A percentile compares a stretch with the other conserved stretches of the same genome.
These are phyloP conservation scores for Triplophysa yarkandensis DNA, from an alignment of 2,797 vertebrate genomes.

Conservation along the genomic window DNA sequence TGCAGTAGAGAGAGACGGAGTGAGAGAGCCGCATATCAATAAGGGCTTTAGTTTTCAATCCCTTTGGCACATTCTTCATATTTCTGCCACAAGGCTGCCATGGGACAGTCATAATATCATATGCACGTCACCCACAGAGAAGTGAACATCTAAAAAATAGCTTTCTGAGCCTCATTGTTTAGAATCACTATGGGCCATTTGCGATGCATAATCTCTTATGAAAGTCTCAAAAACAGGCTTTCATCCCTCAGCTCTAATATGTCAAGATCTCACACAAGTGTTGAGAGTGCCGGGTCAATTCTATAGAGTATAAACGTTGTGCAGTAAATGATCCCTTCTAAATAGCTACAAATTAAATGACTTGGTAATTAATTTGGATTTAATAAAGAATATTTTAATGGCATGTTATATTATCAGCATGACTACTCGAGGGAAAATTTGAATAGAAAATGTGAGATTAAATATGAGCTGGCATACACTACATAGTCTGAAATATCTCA, in stretches of 20 bases:
- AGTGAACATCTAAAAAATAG: conserved; percentile 23
- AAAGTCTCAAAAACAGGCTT: conserved; percentile 32
- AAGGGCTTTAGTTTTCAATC: background rate
- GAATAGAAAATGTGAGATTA: background rate
- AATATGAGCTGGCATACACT: too few relatives aligned
- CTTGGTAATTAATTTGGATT: background rate
- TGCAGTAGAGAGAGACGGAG: background rate
- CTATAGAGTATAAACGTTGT: background rate
- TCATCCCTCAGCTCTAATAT: conserved; percentile 34
- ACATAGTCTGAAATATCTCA: background rate
- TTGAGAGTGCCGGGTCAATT: conserved; percentile 5
- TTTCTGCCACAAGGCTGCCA: background rate
- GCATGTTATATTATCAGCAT: background rate
- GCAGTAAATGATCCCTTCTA: background rate
- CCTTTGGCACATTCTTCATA: conserved; percentile 4
- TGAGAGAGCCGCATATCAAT: conserved; percentile 1
- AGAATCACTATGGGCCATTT: conserved; percentile 37
- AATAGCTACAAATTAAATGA: background rate
- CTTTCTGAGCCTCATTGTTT: conserved; percentile 28
- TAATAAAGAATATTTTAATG: background rate
- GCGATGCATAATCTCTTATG: conserved; percentile 31
- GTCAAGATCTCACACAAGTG: conserved; percentile 10
- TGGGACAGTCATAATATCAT: conserved; percentile 29
- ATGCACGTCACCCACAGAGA: conserved; percentile 22
- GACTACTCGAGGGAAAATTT: background rate